Percentiles rank a stretch among this genome's conserved stretches.
phyloP scores from a whole-genome alignment of 2,113 vertebrate genomes.

The Lagopus leucura region DNA sequence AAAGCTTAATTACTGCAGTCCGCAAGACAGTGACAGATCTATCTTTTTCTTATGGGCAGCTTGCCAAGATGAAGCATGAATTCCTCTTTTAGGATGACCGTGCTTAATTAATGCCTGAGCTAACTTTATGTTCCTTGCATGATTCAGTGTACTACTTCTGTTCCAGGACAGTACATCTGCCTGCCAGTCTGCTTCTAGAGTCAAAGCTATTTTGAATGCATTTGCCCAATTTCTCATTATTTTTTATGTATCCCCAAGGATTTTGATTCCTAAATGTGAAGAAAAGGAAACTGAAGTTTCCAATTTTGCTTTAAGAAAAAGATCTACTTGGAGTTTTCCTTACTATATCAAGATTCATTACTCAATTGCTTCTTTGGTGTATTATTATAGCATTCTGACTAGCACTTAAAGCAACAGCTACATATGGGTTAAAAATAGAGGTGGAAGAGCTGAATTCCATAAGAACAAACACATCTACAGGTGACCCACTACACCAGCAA shows the following conservation, averaged over 20 bases:
- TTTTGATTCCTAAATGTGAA: neutral
- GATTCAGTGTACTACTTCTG: constrained; percentile 39
- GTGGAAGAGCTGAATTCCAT: neutral
- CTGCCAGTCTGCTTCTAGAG: constrained; percentile 23
- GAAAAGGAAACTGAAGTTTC: neutral
- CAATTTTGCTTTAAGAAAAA: neutral
- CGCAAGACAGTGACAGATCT: constrained; percentile 72
- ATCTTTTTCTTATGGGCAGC: constrained; percentile 64
- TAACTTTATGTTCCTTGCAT: constrained; percentile 64
- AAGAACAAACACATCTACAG: neutral
- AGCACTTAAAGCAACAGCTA: neutral
- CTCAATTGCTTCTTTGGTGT: neutral
- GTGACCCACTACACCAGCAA: neutral
- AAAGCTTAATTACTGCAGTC: constrained; percentile 78
- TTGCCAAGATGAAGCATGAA: constrained; percentile 68
- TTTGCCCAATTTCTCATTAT: neutral
- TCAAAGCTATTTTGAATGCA: neutral
- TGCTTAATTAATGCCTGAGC: constrained; percentile 72
- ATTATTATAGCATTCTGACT: neutral
- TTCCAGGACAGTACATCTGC: neutral
- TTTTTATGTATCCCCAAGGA: neutral
- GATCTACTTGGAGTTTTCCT: neutral
- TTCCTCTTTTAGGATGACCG: constrained; percentile 55
- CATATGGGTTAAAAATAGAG: neutral
- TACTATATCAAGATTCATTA: neutral